Evolutionary conservation across 2,113 vertebrate genomes (phyloP), one percentile per base, ranked within the genome.

Genomic region (Cyprinodon tularosa): DNA sequence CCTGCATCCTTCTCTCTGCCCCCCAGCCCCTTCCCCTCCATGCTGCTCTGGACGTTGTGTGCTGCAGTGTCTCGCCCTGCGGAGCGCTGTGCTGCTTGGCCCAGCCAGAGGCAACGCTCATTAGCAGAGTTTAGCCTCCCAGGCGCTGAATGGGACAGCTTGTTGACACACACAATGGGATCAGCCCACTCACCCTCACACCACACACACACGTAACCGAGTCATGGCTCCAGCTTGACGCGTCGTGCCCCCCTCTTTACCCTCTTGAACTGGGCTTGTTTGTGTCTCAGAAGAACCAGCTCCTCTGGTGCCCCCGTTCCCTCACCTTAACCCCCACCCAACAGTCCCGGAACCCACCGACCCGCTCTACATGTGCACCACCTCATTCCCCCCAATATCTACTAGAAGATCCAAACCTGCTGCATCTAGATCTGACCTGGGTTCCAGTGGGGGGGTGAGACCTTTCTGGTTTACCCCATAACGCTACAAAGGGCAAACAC

Each of bases 101-200:
- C 68, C 79, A 82, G 88, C 85, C 89, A 91, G 82, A 86, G 91
- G 92, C 90, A 82, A 91, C 63, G 87, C 93, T 95, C 94, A 93
- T 95, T 94, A 94, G 91, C 85, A 90, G 89, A 90, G 90, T 93
- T 94, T 92, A 92, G 89, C 89, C 86, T 91, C 91, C 93, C 89
- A 90, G 89, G 86, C 88, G 50, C 88, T 93, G 87, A 94, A 94
- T 91, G 90, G 87, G 89, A 78, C 77, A 73, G 92, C 90, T 94
- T 94, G 91, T 93, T 91, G 88, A 92, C 86, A 90, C 89, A 89
- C 90, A 91, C 90, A 92, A 91, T 90, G 82, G 86, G 92, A 86
- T 91, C 89, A 87, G 77, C 86, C 77, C 84, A 83, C 79, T 84
- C 80, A 74, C 72, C 82, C 88, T 82, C 87, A 84, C 66, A 80